A percentile compares a stretch with the other conserved stretches of the same genome.
These are phyloP conservation scores for Trogon melanurus DNA, from an alignment of 2,113 vertebrate genomes.

Conservation along the genomic window DNA sequence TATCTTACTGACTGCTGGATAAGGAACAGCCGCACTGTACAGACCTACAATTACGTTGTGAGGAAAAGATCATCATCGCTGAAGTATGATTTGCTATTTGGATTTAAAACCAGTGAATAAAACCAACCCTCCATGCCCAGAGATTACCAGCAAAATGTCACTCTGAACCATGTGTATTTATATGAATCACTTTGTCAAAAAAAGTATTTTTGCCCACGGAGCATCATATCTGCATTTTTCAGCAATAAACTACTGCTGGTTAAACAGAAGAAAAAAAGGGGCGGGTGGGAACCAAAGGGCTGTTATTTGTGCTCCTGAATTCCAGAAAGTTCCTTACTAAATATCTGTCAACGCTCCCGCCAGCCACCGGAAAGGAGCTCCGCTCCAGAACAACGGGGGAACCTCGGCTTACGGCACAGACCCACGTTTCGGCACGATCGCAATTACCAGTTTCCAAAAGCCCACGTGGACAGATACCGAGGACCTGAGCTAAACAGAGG, in stretches of 20 bases:
- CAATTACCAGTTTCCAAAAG: not conserved
- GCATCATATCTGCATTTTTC: not conserved
- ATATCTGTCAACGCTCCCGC: not conserved
- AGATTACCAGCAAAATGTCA: not conserved
- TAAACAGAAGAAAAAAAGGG: not conserved
- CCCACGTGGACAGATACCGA: not conserved
- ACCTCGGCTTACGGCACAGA: not conserved
- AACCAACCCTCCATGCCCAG: fast-evolving
- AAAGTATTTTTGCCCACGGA: not conserved
- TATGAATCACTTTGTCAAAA: not conserved
- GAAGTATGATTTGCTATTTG: not conserved
- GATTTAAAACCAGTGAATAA: not conserved
- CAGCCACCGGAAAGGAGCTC: not conserved
- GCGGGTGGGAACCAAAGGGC: not conserved
- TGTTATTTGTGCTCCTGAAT: not conserved
- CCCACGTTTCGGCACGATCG: fast-evolving
- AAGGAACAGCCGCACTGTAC: not conserved
- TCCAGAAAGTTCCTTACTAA: not conserved
- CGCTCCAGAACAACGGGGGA: fast-evolving
- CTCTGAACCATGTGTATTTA: not conserved
- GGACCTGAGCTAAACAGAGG: not conserved
- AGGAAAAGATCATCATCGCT: not conserved
- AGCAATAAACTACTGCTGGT: not conserved
- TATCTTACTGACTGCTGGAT: not conserved
- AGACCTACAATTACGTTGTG: not conserved